These are phyloP conservation scores for Pandemis corylana DNA, from an alignment of 2,888 invertebrate genomes.

Conservation along the genomic window DNA sequence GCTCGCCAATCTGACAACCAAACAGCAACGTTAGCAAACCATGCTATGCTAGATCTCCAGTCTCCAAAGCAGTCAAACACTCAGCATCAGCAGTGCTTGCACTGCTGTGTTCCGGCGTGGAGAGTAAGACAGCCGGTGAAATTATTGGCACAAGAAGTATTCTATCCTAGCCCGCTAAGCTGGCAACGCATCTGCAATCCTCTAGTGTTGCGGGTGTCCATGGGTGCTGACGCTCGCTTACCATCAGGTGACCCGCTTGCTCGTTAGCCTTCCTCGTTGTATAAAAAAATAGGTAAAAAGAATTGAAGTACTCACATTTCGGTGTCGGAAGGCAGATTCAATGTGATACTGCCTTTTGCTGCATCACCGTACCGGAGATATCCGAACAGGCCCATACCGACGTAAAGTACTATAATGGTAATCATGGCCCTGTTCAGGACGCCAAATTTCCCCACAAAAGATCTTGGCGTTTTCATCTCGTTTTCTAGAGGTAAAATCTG, in stretches of 20 bases:
- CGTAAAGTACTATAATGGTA: conserved; percentile 92
- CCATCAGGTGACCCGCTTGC: too few relatives aligned
- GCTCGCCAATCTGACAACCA: conserved; percentile 86
- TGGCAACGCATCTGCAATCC: too few relatives aligned
- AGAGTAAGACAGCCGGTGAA: too few relatives aligned
- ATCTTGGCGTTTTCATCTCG: conserved; percentile 94
- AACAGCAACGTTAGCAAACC: background rate
- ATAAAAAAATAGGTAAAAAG: background rate
- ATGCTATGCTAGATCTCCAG: background rate
- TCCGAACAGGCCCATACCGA: conserved; percentile 95
- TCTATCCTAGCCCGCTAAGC: too few relatives aligned
- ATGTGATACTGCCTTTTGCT: conserved; percentile 92
- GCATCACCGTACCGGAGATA: conserved; percentile 92
- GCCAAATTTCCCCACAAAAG: conserved; percentile 92
- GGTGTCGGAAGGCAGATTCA: conserved; percentile 88
- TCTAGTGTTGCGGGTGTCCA: too few relatives aligned
- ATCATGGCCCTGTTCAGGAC: conserved; percentile 94
- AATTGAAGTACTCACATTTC: conserved; percentile 84
- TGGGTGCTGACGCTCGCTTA: too few relatives aligned
- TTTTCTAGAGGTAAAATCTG: conserved; percentile 97
- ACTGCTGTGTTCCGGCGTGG: too few relatives aligned
- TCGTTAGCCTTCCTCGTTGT: too few relatives aligned
- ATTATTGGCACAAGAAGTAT: too few relatives aligned
- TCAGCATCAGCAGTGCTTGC: too few relatives aligned
- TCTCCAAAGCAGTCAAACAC: background rate